Evolutionary conservation across 2,888 invertebrate genomes (phyloP).

Genomic region (Argyresthia goedartella): DNA sequence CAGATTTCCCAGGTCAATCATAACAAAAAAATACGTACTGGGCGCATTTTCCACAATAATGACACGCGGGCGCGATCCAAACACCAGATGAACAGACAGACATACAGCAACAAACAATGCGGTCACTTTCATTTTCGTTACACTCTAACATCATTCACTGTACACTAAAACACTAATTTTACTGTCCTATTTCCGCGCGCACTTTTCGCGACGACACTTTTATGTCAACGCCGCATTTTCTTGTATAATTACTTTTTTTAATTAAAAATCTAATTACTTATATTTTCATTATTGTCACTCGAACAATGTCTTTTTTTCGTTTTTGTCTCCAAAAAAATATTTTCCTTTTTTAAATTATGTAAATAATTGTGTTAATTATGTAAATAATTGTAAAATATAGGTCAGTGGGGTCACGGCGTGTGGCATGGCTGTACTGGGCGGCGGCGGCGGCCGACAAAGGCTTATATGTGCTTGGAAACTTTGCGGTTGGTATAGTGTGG

Average conservation of each 20-base stretch:
- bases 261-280: background rate
- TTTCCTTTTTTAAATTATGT: slow-evolving; percentile 10
- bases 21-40: slow-evolving; percentile 35
- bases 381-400: slow-evolving; percentile 20
- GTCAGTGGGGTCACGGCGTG: slow-evolving; percentile 50
- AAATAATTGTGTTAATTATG: too few species aligned
- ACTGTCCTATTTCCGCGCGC: background rate
- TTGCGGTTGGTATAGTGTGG: slow-evolving; percentile 31
- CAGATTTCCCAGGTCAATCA: too few species aligned
- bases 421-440: slow-evolving; percentile 52
- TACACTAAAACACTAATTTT: slow-evolving; percentile 12
- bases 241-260: background rate
- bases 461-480: slow-evolving; percentile 59
- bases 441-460: slow-evolving; percentile 52
- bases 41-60: slow-evolving; percentile 63
- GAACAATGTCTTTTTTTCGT: background rate
- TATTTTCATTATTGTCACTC: background rate
- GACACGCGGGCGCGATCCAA: slow-evolving; percentile 48
- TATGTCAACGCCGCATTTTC: background rate
- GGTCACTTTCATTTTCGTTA: slow-evolving; percentile 44
- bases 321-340: background rate
- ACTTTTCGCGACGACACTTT: background rate
- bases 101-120: slow-evolving; percentile 34
- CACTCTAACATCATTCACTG: slow-evolving; percentile 33
- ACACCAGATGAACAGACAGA: slow-evolving; percentile 28